phyloP scores from a whole-genome alignment of 2,888 invertebrate genomes.

The Zaprionus bogoriensis region DNA sequence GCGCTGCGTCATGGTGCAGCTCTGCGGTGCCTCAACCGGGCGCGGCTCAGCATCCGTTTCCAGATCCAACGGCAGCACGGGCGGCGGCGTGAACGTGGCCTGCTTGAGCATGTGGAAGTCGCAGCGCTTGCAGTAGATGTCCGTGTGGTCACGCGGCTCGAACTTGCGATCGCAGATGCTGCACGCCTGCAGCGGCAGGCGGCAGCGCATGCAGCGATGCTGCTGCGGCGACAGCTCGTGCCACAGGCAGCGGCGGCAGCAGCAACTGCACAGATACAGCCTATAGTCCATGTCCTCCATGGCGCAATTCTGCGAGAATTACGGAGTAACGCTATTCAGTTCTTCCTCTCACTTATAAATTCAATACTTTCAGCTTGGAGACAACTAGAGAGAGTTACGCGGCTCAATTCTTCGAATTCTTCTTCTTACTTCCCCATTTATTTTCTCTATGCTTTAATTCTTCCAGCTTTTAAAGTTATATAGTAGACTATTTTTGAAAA shows the following conservation, averaged over 20 bases:
- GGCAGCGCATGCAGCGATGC: conserved; percentile 45
- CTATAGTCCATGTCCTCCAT: conserved; percentile 16
- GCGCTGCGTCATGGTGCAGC: conserved; percentile 29
- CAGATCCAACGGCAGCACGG: conserved; percentile 9
- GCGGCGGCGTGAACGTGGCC: conserved; percentile 18
- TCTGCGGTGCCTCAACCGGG: not conserved
- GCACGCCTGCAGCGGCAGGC: conserved; percentile 27
- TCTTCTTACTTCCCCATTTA: not conserved
- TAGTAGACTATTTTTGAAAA: not conserved
- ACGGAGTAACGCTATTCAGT: too few relatives aligned
- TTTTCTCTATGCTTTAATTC: not conserved
- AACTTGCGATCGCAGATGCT: conserved; percentile 38
- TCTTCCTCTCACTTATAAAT: too few relatives aligned
- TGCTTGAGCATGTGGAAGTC: conserved; percentile 34
- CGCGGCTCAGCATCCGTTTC: conserved; percentile 14
- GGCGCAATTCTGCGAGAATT: too few relatives aligned
- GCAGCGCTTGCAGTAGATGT: conserved; percentile 51
- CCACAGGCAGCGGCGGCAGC: conserved; percentile 42
- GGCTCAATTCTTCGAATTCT: not conserved
- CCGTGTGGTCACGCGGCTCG: conserved; percentile 27
- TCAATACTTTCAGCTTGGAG: too few relatives aligned
- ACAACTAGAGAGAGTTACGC: too few relatives aligned
- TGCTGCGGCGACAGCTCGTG: conserved; percentile 36
- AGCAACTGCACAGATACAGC: conserved; percentile 41
- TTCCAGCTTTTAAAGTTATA: not conserved